A percentile compares a stretch with the other conserved stretches of the same genome.
phyloP scores from a whole-genome alignment of 2,888 invertebrate genomes.

The Idaea biselata region DNA sequence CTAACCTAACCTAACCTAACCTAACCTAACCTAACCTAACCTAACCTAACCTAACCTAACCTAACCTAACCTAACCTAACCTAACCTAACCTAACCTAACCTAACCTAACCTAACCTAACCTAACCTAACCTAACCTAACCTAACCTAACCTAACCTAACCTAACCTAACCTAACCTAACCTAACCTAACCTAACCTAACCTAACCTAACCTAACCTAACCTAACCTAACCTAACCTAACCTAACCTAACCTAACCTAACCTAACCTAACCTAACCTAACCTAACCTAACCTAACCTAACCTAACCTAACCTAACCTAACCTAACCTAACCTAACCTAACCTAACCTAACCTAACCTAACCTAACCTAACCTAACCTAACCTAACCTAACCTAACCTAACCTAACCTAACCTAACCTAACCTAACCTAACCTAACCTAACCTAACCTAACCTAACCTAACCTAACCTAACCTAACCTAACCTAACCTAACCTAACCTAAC shows the following conservation, averaged over 20 bases:
- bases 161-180: conserved; percentile 29
- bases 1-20: conserved; percentile 27
- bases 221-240: conserved; percentile 28
- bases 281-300: conserved; percentile 17
- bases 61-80: conserved; percentile 30
- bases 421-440: too few species aligned
- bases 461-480: conserved; percentile 11
- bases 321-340: conserved; percentile 6
- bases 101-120: conserved; percentile 31
- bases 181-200: conserved; percentile 28
- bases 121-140: conserved; percentile 30
- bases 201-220: conserved; percentile 24
- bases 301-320: conserved; percentile 6
- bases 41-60: conserved; percentile 29
- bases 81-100: conserved; percentile 31
- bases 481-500: conserved; percentile 14
- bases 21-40: conserved; percentile 27
- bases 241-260: conserved; percentile 30
- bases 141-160: conserved; percentile 28
- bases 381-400: conserved; percentile 6
- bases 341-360: conserved; percentile 6
- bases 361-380: conserved; percentile 6
- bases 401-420: too few species aligned
- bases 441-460: conserved; percentile 13
- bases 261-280: conserved; percentile 23